Evolutionary conservation across 2,113 vertebrate genomes (phyloP).

Genomic region (Prolemur simus): DNA sequence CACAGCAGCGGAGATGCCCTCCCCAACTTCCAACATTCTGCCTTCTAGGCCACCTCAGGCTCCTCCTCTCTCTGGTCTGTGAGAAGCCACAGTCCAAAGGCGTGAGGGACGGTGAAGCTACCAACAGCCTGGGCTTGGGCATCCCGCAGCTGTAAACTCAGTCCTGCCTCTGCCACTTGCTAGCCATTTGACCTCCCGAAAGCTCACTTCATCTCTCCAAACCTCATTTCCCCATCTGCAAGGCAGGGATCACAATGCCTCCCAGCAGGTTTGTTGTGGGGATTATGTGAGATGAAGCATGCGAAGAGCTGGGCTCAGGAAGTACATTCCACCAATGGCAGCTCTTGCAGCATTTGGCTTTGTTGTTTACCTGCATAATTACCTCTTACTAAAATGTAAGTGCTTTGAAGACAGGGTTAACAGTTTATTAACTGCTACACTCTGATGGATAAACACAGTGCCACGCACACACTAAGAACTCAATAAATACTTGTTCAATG

Average conservation of each 20-base stretch:
- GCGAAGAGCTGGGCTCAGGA: neutral
- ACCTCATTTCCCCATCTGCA: neutral
- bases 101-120: neutral
- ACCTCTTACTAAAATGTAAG: neutral
- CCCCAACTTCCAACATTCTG: neutral
- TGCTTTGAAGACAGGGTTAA: neutral
- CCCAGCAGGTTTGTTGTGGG: neutral
- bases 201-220: neutral
- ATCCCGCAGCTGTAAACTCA: neutral
- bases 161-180: neutral
- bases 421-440: neutral
- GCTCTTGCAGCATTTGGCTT: neutral
- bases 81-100: neutral
- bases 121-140: neutral
- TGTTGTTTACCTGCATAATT: neutral
- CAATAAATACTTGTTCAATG: conserved; percentile 22
- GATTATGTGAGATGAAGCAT: neutral
- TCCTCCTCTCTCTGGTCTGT: neutral
- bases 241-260: neutral
- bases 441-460: neutral
- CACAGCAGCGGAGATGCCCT: neutral
- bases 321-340: neutral
- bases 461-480: neutral
- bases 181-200: neutral
- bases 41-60: neutral